Evolutionary conservation across 2,113 vertebrate genomes (phyloP).

Genomic region (Thunnus thynnus): DNA sequence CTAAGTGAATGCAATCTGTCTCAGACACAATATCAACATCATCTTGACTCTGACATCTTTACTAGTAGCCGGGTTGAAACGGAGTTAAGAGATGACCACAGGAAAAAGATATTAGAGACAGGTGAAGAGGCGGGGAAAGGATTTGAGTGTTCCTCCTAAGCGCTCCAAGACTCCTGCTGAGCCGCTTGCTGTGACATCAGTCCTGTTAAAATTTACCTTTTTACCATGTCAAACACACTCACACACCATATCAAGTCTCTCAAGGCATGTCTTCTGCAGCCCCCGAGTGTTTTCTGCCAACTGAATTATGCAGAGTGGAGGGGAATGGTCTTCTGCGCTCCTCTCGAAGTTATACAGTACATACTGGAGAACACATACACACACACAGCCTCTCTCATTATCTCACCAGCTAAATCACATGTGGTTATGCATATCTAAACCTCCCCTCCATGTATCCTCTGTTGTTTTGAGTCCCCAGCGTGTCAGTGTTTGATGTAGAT

Average conservation of each 20-base stretch:
- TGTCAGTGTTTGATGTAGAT: constrained; percentile 60
- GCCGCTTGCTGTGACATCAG: constrained; percentile 36
- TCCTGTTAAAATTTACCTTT: constrained; percentile 55
- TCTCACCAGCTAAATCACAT: constrained; percentile 33
- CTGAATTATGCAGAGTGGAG: constrained; percentile 63
- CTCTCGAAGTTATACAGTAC: constrained; percentile 35
- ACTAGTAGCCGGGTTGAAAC: not conserved
- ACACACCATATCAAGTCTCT: constrained; percentile 34
- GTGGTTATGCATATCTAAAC: constrained; percentile 59
- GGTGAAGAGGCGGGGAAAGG: not conserved
- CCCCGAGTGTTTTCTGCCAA: constrained; percentile 42
- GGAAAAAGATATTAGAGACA: not conserved
- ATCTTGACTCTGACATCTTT: not conserved
- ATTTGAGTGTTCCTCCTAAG: constrained; percentile 7
- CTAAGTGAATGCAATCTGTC: not conserved
- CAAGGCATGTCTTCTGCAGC: constrained; percentile 38
- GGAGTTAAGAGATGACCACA: not conserved
- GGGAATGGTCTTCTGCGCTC: constrained; percentile 35
- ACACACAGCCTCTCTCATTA: constrained; percentile 18
- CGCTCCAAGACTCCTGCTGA: not conserved
- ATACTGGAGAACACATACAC: constrained; percentile 16
- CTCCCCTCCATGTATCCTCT: constrained; percentile 33
- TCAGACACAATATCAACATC: not conserved
- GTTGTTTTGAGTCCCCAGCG: constrained; percentile 58
- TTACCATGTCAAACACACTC: constrained; percentile 51